Percentiles rank a stretch among this genome's conserved stretches.
These are phyloP conservation scores for Drosophila bunnanda DNA, from an alignment of 2,888 invertebrate genomes.

Conservation along the genomic window DNA sequence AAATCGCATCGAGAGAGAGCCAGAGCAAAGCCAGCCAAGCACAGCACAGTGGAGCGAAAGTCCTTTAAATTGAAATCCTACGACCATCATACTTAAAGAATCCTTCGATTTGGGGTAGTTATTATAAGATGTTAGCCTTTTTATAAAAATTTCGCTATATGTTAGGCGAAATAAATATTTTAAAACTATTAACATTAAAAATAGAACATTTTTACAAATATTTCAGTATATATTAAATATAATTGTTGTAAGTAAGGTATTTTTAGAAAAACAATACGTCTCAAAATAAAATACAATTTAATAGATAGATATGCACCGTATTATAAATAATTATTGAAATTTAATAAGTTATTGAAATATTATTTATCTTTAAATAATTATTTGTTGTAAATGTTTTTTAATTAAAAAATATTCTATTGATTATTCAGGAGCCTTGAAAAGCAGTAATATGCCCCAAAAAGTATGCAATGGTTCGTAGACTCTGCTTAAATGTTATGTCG, in stretches of 20 bases:
- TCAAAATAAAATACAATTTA: too few relatives aligned
- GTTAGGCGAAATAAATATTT: neutral
- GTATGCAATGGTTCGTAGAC: neutral
- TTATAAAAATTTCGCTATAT: neutral
- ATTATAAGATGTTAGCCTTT: neutral
- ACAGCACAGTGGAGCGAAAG: conserved; percentile 16
- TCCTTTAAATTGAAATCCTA: conserved; percentile 1
- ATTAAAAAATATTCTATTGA: too few relatives aligned
- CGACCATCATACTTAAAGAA: neutral
- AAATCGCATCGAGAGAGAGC: conserved; percentile 55
- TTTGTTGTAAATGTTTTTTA: neutral
- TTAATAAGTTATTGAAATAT: neutral
- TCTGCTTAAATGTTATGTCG: neutral
- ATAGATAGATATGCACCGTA: too few relatives aligned
- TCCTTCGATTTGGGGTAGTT: too few relatives aligned
- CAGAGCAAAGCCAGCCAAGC: conserved; percentile 37
- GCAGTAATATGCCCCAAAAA: neutral
- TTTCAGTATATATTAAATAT: too few relatives aligned
- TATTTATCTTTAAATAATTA: neutral
- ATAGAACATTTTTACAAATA: too few relatives aligned
- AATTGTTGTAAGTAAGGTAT: too few relatives aligned
- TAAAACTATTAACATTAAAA: too few relatives aligned
- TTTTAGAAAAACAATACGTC: neutral
- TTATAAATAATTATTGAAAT: too few relatives aligned
- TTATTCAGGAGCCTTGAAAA: too few relatives aligned